Base-by-base conservation (phyloP, 2,113 vertebrate species). In the Anoura caudifer region DNA sequence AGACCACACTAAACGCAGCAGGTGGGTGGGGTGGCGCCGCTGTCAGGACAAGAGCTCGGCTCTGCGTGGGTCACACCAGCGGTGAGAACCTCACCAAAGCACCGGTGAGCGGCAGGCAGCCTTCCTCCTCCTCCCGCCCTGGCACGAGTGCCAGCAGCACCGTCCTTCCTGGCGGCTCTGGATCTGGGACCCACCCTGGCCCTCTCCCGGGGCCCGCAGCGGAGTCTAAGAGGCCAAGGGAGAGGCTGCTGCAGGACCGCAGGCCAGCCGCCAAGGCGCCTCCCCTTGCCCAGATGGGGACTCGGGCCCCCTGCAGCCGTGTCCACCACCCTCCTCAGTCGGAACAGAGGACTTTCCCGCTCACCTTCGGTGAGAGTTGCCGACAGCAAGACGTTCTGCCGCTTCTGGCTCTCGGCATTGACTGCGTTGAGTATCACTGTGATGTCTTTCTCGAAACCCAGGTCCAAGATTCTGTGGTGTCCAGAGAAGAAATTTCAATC, bases 401-500 rank as follows among this genome's bases (percentile, higher is more conserved):
- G 98, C 2, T 96, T 93, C 13, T 98, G 97, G 6, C 98, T 98
- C 4, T 98, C 97, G 0, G 99, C 94, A 26, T 99, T 99, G 45
- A 99, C 54, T 11, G 99, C 98, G 3, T 99, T 99, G 24, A 99
- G 98, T 31, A 99, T 99, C 61, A 99, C 97, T 0, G 99, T 98
- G 86, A 99, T 94, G 3, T 99, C 97, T 99, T 99, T 97, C 61
- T 99, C 99, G 97, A 99, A 99, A 26, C 99, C 99, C 97, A 99
- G 97, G 94, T 99, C 99, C 98, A 99, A 90, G 26, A 98, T 99
- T 97, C 99, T 99, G 97, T 7, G 96, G 38, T 54, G 36, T 13
- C 2, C 75, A 87, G 83, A 85, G 69, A 67, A 47, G 80, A 17
- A n/a, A 19, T 61, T 33, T 70, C 13, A 41, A 11, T 33, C 28